Base-by-base conservation (phyloP, 2,888 invertebrate genomes). In the Geophilus truncorum region DNA sequence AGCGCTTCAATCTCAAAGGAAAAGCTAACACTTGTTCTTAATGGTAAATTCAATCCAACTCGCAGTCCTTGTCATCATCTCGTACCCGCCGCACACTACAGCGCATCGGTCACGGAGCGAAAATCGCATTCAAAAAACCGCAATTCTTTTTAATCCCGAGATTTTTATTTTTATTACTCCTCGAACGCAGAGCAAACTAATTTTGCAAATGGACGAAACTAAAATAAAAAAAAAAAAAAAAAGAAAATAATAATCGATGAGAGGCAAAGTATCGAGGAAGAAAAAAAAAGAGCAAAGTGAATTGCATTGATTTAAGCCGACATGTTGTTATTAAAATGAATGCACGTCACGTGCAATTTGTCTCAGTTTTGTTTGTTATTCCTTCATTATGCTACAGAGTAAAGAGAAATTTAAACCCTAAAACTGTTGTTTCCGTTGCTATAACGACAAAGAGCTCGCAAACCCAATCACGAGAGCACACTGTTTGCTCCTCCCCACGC, bases 401-500 rank as follows among this genome's bases (percentile, higher is more conserved):
- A 77, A 77, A 77, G 77, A 77, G 34, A 77, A 77, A 77, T 77
- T 77, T 36, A 77, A 77, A 70, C 70, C 70, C 34, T 23, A 77
- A 77, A 77, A 32, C 77, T 77, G 34, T 36, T 77, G 32, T 32
- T 77, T 77, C 36, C 77, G 77, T 77, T 77, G 77, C 77, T 77
- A 77, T 77, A 77, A 77, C 77, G 36, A 77, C 77, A 36, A 77
- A 77, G 77, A 77, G 77, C 77, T 32, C 21, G 77, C 77, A 77
- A 77, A 77, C 36, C 77, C 36, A 77, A 77, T 77, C 77, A 77
- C 75, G 75, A 75, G 75, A 75, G 75, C 28, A 75, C 77, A 36
- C 77, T 77, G 77, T 77, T 77, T 77, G 77, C 77, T 36, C 36
- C 77, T 36, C 36, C 36, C 30, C 21, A 28, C 18, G 30, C 77